phyloP scores from a whole-genome alignment of 1,140 invertebrate genomes.

The Laupala kohalensis region DNA sequence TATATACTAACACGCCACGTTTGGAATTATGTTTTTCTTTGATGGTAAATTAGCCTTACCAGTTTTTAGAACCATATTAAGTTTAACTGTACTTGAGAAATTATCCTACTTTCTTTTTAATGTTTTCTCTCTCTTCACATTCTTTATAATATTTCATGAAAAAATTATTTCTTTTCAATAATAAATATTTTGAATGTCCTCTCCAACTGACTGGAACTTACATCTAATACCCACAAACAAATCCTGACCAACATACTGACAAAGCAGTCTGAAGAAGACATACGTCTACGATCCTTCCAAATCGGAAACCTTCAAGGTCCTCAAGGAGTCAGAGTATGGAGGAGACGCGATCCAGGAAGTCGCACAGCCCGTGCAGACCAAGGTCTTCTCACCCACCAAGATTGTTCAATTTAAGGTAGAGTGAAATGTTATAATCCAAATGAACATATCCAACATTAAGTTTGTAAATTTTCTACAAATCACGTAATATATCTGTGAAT shows the following conservation, averaged over 20 bases:
- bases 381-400: slow-evolving; percentile 55
- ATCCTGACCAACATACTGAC: neutral
- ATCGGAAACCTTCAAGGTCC: slow-evolving; percentile 69
- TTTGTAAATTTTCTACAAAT: slow-evolving; percentile 16
- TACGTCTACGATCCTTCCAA: slow-evolving; percentile 67
- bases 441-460: slow-evolving; percentile 12
- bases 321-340: slow-evolving; percentile 54
- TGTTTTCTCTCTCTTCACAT: neutral
- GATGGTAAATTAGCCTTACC: neutral
- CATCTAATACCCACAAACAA: neutral
- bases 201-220: neutral
- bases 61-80: neutral
- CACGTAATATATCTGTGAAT: too few species aligned
- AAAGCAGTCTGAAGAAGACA: slow-evolving; percentile 42
- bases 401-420: slow-evolving; percentile 36
- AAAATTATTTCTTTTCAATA: neutral
- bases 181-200: neutral
- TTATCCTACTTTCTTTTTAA: neutral
- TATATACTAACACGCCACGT: neutral
- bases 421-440: slow-evolving; percentile 14
- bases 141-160: neutral
- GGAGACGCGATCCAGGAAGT: slow-evolving; percentile 48
- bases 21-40: neutral
- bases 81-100: neutral
- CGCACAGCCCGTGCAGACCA: slow-evolving; percentile 49